phyloP scores from a whole-genome alignment of 2,888 invertebrate genomes.

The Sarcophaga rosellei region DNA sequence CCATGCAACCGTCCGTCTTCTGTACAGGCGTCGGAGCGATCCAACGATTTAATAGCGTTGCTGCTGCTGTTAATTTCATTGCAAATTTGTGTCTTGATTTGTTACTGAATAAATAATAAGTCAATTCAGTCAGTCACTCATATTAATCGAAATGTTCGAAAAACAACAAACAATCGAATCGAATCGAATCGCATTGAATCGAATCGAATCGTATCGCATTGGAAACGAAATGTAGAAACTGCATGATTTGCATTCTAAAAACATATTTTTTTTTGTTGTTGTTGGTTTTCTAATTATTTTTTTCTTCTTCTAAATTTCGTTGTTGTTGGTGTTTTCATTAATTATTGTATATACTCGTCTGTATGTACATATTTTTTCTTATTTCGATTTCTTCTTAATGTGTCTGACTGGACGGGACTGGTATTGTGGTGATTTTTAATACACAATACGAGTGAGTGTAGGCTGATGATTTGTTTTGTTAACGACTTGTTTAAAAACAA shows the following conservation, averaged over 20 bases:
- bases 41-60: not conserved
- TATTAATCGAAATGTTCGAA: constrained; percentile 52
- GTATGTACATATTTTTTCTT: not conserved
- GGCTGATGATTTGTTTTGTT: constrained; percentile 46
- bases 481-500: constrained; percentile 32
- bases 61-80: constrained; percentile 42
- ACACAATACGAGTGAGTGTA: constrained; percentile 18
- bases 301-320: not conserved
- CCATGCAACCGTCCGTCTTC: not conserved
- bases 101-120: constrained; percentile 61
- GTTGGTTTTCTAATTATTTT: not conserved
- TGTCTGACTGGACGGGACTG: not conserved
- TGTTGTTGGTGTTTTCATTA: not conserved
- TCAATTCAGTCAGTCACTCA: constrained; percentile 36
- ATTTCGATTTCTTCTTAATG: not conserved
- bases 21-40: not conserved
- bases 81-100: constrained; percentile 50
- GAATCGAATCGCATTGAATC: not conserved
- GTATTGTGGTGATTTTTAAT: not conserved
- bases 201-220: not conserved
- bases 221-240: constrained; percentile 22
- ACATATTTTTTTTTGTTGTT: constrained; percentile 1
- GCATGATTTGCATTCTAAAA: constrained; percentile 64
- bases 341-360: no score
- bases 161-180: no score